These are phyloP conservation scores for Chaetops frenatus DNA, from an alignment of 2,113 vertebrate species.

Conservation along the genomic window DNA sequence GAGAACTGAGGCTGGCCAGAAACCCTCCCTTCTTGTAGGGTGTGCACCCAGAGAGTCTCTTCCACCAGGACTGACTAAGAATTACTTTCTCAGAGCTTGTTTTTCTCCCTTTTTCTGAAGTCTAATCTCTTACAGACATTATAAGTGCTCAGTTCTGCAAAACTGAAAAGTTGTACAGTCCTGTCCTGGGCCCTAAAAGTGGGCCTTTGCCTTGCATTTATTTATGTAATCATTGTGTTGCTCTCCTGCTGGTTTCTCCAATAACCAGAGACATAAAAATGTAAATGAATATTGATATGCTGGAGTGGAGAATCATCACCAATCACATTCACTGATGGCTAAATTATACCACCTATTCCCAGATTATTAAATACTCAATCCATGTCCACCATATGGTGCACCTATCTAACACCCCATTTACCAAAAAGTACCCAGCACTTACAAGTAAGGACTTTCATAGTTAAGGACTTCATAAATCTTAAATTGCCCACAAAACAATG, in stretches of 20 bases:
- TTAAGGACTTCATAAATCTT: background rate
- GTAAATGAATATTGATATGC: background rate
- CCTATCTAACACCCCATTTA: background rate
- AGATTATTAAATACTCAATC: background rate
- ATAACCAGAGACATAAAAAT: background rate
- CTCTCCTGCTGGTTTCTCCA: background rate
- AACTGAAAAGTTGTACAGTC: background rate
- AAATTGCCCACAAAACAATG: background rate
- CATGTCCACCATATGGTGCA: background rate
- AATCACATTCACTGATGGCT: background rate
- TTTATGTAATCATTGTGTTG: background rate
- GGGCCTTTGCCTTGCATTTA: background rate
- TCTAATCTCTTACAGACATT: background rate
- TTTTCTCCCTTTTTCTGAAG: background rate
- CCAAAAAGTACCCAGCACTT: background rate
- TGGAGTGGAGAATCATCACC: background rate
- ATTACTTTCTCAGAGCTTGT: background rate
- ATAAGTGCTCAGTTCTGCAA: background rate
- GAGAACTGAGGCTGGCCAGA: background rate
- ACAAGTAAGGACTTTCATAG: background rate
- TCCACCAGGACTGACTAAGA: background rate
- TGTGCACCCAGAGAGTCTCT: background rate
- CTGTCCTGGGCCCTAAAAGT: background rate
- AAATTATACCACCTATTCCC: background rate
- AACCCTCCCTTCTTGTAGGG: background rate